Evolutionary conservation across 2,888 invertebrate genomes (phyloP).

Genomic region (Auanema freiburgensis): DNA sequence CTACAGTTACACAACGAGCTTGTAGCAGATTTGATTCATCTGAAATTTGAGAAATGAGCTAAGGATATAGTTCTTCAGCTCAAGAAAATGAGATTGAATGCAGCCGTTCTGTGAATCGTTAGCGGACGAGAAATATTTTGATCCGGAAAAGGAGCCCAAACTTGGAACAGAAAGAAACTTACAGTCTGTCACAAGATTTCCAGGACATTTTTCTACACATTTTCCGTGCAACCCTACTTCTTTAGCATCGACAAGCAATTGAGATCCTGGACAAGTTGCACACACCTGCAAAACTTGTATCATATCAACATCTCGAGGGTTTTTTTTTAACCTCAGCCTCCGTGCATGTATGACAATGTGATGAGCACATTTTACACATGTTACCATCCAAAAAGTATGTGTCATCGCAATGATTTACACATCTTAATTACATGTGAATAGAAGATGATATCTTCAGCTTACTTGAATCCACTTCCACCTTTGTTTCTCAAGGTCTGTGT

Average conservation of each 20-base stretch:
- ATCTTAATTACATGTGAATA: slow-evolving; percentile 26
- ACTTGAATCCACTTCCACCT: slow-evolving; percentile 60
- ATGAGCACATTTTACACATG: slow-evolving; percentile 58
- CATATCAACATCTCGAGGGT: background rate
- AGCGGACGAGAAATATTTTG: background rate
- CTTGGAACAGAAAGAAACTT: slow-evolving; percentile 27
- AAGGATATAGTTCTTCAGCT: background rate
- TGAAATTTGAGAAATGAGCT: slow-evolving; percentile 33
- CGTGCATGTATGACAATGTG: slow-evolving; percentile 58
- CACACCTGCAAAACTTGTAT: slow-evolving; percentile 41
- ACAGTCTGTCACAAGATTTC: slow-evolving; percentile 62
- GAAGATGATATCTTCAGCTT: background rate
- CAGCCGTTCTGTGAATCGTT: background rate
- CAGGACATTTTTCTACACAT: slow-evolving; percentile 61
- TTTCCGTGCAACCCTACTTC: slow-evolving; percentile 60
- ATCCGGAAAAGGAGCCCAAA: no score
- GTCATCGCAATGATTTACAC: slow-evolving; percentile 60
- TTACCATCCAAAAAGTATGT: slow-evolving; percentile 60
- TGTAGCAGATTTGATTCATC: slow-evolving; percentile 59
- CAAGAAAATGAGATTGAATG: background rate
- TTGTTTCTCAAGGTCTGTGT: slow-evolving; percentile 58
- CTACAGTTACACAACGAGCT: slow-evolving; percentile 55
- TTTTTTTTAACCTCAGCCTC: slow-evolving; percentile 45
- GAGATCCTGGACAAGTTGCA: slow-evolving; percentile 60
- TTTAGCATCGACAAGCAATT: slow-evolving; percentile 59